Percentiles rank a stretch among this genome's conserved stretches.
Evolutionary conservation across 2,797 vertebrate species (phyloP).

Genomic region (Bucorvus abyssinicus): DNA sequence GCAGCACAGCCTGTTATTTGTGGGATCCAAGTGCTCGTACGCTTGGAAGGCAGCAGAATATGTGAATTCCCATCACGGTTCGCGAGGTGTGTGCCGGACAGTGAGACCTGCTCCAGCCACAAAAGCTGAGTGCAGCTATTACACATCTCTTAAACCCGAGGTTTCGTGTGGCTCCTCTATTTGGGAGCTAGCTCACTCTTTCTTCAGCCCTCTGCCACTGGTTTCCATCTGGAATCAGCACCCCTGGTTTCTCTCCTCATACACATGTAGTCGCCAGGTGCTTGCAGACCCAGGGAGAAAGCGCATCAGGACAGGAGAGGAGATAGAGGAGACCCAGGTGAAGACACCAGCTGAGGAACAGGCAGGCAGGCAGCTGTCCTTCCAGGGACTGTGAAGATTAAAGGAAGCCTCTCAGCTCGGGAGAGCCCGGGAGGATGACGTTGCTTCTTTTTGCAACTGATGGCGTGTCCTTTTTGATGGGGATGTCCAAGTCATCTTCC

Average conservation of each 20-base stretch:
- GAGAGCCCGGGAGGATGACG: neutral
- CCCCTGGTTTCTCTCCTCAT: neutral
- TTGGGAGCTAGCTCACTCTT: neutral
- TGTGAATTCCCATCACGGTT: fast-evolving
- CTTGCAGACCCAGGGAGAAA: neutral
- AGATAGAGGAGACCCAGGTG: neutral
- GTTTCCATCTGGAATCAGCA: neutral
- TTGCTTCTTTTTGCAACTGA: neutral
- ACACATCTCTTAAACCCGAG: neutral
- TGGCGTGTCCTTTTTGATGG: neutral
- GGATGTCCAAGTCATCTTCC: neutral
- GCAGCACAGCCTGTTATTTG: neutral
- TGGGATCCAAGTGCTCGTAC: neutral
- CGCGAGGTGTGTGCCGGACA: fast-evolving
- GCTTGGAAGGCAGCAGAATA: neutral
- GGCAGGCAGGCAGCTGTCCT: neutral
- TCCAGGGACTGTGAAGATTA: neutral
- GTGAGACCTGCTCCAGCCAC: neutral
- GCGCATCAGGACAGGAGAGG: neutral
- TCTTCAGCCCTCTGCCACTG: neutral
- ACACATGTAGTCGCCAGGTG: neutral
- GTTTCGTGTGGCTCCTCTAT: neutral
- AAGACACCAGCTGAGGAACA: neutral
- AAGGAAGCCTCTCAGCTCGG: neutral
- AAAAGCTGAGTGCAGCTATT: neutral